Evolutionary conservation across 2,797 vertebrate genomes (phyloP).

Genomic region (Triplophysa bombifrons): DNA sequence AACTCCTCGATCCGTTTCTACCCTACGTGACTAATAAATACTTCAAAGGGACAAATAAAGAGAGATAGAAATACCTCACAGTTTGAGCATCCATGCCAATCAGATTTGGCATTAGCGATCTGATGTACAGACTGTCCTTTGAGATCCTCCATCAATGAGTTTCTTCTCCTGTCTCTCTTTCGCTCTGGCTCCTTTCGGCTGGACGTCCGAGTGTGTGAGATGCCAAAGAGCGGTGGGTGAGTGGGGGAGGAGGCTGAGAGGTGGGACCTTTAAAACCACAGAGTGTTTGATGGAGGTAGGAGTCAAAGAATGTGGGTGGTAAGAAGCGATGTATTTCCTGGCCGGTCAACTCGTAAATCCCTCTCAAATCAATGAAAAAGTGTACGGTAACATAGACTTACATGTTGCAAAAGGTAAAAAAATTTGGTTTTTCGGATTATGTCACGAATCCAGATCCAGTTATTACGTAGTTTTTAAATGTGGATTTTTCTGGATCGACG

Average conservation of each 20-base stretch:
- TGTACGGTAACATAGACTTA: not conserved
- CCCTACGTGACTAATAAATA: slow-evolving; percentile 44
- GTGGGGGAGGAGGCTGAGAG: slow-evolving; percentile 43
- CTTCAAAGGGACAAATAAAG: slow-evolving; percentile 37
- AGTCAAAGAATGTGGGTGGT: slow-evolving; percentile 52
- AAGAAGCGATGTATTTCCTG: slow-evolving; percentile 30
- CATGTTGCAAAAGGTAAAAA: slow-evolving; percentile 8
- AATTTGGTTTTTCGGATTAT: not conserved
- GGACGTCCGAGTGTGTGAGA: slow-evolving; percentile 46
- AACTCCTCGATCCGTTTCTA: slow-evolving; percentile 17
- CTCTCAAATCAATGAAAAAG: not conserved
- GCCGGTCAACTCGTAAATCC: slow-evolving; percentile 39
- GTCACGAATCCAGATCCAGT: not conserved
- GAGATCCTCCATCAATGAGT: slow-evolving; percentile 42
- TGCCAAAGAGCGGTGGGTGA: slow-evolving; percentile 47
- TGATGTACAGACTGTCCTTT: slow-evolving; percentile 35
- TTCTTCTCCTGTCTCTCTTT: slow-evolving; percentile 36
- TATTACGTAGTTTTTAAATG: slow-evolving; percentile 3
- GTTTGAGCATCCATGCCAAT: slow-evolving; percentile 33
- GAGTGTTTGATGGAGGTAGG: slow-evolving; percentile 47
- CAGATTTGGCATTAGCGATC: slow-evolving; percentile 34
- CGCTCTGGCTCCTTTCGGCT: slow-evolving; percentile 23
- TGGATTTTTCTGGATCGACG: slow-evolving; percentile 70
- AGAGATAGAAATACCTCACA: slow-evolving; percentile 48
- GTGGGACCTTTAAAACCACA: slow-evolving; percentile 44